Evolutionary conservation across 1,140 invertebrate species (phyloP), one percentile per base, ranked within the genome.

Genomic region (Portunus trituberculatus): DNA sequence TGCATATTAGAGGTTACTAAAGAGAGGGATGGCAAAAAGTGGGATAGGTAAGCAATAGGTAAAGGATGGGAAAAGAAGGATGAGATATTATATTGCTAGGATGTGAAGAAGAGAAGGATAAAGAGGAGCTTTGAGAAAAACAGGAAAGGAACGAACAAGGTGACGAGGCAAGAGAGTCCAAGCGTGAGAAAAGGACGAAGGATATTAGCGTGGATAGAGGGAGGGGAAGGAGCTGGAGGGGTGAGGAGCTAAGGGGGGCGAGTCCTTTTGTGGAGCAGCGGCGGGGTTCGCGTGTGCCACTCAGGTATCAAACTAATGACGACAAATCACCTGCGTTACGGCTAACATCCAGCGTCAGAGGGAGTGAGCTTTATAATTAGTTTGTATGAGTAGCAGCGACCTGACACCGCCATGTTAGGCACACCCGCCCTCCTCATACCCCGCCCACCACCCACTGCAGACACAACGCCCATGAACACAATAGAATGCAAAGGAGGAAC

Each of bases 301-400:
- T 76, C 67, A 76, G 67, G 67, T 76, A 76, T 76, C 67, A 76
- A 76, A 76, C 67, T 76, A 76, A 76, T 76, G 67, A 76, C 67
- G 67, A 76, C 67, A 76, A 76, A 76, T 76, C 67, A 76, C 67
- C 67, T 76, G n/a, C 20, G 67, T 76, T 76, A 76, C 67, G 67
- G 67, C 25, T 76, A 76, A 76, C 67, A n/a, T 76, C 67, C 25
- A 25, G 67, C 67, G 67, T 76, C 67, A 76, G 67, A 20, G 6
- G 67, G 67, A 76, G 67, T 76, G 20, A 76, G 25, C 12, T 1
- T 76, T 25, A 76, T 76, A 76, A 76, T 76, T 76, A 76, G 67
- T 76, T 1, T 76, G 67, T 76, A 25, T 76, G 67, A 76, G 67
- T 8, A n/a, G 67, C 67, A 10, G 52, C 12, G 12, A 59, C 52